phyloP scores from a whole-genome alignment of 2,797 vertebrate genomes.

The Characodon lateralis region DNA sequence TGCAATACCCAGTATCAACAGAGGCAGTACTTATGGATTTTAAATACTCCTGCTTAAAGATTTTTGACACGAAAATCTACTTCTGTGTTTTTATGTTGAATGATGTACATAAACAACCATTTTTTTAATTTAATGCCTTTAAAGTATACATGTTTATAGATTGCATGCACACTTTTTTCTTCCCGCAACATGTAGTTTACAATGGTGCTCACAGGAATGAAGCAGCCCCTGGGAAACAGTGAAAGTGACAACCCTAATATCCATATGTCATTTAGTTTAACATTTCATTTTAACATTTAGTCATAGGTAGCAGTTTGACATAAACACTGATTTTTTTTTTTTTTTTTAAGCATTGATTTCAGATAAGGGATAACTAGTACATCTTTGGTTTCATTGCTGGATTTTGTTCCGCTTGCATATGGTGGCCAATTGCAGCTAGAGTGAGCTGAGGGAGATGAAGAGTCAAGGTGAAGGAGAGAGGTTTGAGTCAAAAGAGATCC shows the following conservation, averaged over 20 bases:
- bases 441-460: conserved; percentile 24
- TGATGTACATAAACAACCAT: too few relatives aligned
- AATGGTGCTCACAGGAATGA: conserved; percentile 42
- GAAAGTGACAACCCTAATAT: conserved; percentile 50
- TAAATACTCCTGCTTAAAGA: background rate
- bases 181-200: conserved; percentile 30
- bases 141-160: background rate
- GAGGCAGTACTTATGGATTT: background rate
- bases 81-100: background rate
- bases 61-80: background rate
- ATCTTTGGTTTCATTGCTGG: conserved; percentile 6
- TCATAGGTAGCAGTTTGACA: conserved; percentile 33
- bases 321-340: background rate
- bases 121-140: background rate
- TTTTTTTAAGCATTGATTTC: background rate
- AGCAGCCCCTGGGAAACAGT: conserved; percentile 36
- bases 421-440: conserved; percentile 7
- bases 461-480: conserved; percentile 57
- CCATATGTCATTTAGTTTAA: background rate
- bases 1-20: background rate
- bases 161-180: background rate
- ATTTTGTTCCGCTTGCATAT: conserved; percentile 23
- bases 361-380: conserved; percentile 5
- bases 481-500: conserved; percentile 58
- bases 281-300: conserved; percentile 7